Conservation (phyloP, 2,113 vertebrate species). For the Phrynocephalus versicolor region DNA sequence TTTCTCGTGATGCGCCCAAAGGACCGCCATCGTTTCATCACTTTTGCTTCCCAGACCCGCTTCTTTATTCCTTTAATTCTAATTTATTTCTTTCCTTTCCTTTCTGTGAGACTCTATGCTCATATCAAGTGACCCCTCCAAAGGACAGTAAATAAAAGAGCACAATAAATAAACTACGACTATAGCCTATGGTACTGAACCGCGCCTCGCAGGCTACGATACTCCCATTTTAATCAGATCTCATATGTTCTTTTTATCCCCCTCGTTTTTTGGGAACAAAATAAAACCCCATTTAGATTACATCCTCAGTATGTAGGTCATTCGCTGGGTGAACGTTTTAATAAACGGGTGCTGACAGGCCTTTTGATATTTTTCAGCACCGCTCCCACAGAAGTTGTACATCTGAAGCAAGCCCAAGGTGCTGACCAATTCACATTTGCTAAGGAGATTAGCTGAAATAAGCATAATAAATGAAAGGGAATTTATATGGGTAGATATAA, state of each 20-base stretch:
- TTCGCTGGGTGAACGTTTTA: neutral
- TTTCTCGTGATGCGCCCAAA: too few relatives aligned
- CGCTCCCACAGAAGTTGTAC: slow-evolving; percentile 25
- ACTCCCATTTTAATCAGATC: slow-evolving; percentile 4
- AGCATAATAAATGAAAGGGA: slow-evolving; percentile 84
- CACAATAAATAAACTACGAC: neutral
- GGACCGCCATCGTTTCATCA: too few relatives aligned
- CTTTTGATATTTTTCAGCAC: slow-evolving; percentile 42
- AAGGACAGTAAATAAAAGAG: neutral
- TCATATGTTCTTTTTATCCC: slow-evolving; percentile 26
- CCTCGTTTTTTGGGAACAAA: slow-evolving; percentile 23
- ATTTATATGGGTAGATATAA: slow-evolving; percentile 39
- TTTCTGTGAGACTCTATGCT: neutral
- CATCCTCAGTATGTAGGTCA: slow-evolving; percentile 3
- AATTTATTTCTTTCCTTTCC: neutral
- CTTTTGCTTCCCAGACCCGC: neutral
- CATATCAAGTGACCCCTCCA: neutral
- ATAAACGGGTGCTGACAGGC: slow-evolving; percentile 18
- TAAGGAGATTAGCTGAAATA: slow-evolving; percentile 78
- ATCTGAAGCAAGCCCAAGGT: slow-evolving; percentile 64
- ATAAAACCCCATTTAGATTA: neutral
- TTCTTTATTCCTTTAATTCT: neutral
- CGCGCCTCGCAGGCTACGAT: too few relatives aligned
- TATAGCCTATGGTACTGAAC: neutral
- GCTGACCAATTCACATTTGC: slow-evolving; percentile 60